A percentile compares a stretch with the other conserved stretches of the same genome.
These are phyloP conservation scores for Psilopsiagon aurifrons DNA, from an alignment of 2,113 vertebrate species.

Conservation along the genomic window DNA sequence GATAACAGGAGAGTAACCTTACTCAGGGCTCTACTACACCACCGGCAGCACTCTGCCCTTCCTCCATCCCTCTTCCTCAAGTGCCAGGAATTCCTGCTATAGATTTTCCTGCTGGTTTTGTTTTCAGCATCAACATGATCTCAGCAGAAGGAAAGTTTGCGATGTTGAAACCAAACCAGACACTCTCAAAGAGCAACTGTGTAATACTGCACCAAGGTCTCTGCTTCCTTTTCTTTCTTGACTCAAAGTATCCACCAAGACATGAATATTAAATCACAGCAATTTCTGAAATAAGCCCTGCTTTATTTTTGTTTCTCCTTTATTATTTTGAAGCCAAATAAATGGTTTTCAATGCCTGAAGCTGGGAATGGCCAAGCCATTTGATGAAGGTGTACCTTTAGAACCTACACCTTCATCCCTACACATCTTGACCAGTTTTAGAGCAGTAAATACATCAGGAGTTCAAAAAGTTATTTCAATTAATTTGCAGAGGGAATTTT, in stretches of 20 bases:
- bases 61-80: neutral
- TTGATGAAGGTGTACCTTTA: neutral
- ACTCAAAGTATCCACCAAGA: neutral
- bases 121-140: neutral
- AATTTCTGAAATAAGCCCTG: neutral
- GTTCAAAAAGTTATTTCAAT: neutral
- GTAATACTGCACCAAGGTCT: neutral
- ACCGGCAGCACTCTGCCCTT: neutral
- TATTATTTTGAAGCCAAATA: neutral
- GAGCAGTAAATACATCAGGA: neutral
- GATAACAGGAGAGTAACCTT: fast-evolving
- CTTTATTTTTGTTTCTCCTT: fast-evolving
- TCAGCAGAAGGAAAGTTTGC: neutral
- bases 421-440: neutral
- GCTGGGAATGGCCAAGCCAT: fast-evolving
- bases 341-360: neutral
- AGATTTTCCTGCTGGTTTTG: neutral
- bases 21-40: neutral
- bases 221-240: neutral
- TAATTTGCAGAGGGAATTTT: neutral
- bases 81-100: neutral
- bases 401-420: neutral
- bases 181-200: fast-evolving
- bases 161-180: fast-evolving
- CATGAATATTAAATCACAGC: neutral